Conservation (phyloP, 2,113 vertebrate species). For the Apodemus speciosus region DNA sequence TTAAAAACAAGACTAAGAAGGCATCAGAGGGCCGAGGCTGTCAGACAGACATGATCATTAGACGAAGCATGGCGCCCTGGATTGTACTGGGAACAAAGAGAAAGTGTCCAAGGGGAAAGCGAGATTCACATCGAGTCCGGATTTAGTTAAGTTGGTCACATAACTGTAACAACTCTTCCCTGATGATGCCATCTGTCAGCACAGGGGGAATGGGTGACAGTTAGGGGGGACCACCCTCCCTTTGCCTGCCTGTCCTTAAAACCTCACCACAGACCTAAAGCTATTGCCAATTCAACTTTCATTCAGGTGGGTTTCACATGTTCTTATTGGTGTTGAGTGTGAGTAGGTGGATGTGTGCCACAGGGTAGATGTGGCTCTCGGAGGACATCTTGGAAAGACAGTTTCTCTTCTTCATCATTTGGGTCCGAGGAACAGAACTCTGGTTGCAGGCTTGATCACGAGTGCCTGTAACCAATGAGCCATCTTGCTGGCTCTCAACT, state of each 20-base stretch:
- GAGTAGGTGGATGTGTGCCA: no score
- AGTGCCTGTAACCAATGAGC: neutral
- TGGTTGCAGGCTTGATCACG: no score
- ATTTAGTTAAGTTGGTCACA: neutral
- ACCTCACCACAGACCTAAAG: slow-evolving; percentile 20
- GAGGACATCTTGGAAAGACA: neutral
- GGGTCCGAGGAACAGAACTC: neutral
- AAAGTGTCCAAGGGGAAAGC: neutral
- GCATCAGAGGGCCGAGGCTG: neutral
- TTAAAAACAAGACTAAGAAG: neutral
- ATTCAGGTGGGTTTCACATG: neutral
- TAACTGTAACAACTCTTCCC: neutral
- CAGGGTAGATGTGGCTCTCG: neutral
- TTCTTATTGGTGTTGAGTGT: neutral
- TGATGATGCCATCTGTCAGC: neutral
- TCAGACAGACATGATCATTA: neutral
- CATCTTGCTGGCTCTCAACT: no score
- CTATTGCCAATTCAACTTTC: slow-evolving; percentile 33
- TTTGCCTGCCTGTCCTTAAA: neutral
- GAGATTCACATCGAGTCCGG: neutral
- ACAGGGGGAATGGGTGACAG: neutral
- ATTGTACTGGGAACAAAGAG: neutral
- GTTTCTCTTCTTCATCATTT: no score
- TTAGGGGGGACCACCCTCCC: neutral
- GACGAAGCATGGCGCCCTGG: neutral